Evolutionary conservation across 37 sponge, comb jelly and placozoan genomes (phyloP).

Genomic region (Cliona cf. orientalis): DNA sequence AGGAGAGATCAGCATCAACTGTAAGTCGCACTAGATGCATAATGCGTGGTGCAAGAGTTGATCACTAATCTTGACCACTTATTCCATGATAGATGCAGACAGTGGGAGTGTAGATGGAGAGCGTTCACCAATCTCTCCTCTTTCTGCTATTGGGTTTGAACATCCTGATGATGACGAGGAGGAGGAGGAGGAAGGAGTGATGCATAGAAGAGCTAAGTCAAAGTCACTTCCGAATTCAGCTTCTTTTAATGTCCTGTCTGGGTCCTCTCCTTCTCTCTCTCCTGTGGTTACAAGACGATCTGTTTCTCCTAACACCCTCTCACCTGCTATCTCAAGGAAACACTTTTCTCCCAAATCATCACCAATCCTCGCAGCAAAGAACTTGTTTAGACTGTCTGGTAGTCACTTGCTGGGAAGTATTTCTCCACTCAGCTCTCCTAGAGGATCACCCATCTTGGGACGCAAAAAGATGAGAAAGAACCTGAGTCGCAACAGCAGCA

Average conservation of each 20-base stretch:
- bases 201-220: not conserved
- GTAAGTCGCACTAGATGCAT: too few species aligned
- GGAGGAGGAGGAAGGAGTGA: too few species aligned
- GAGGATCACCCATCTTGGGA: conserved; percentile 14
- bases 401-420: conserved; percentile 10
- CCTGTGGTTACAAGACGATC: not conserved
- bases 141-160: too few species aligned
- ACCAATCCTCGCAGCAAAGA: conserved; percentile 7
- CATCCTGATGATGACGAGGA: too few species aligned
- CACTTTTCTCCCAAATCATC: not conserved
- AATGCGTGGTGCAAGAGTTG: too few species aligned
- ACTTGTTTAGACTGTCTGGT: conserved; percentile 30
- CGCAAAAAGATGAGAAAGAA: not conserved
- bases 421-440: conserved; percentile 29
- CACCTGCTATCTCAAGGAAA: not conserved
- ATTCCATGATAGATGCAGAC: too few species aligned
- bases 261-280: not conserved
- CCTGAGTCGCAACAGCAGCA: not conserved
- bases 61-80: too few species aligned
- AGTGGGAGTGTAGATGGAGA: too few species aligned
- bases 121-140: too few species aligned
- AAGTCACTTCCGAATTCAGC: not conserved
- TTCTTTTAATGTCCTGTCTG: not conserved
- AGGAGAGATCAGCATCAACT: too few species aligned
- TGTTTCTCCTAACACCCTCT: conserved; percentile 12